Conservation (phyloP, 2,113 vertebrate species). For the Hippocampus zosterae region DNA sequence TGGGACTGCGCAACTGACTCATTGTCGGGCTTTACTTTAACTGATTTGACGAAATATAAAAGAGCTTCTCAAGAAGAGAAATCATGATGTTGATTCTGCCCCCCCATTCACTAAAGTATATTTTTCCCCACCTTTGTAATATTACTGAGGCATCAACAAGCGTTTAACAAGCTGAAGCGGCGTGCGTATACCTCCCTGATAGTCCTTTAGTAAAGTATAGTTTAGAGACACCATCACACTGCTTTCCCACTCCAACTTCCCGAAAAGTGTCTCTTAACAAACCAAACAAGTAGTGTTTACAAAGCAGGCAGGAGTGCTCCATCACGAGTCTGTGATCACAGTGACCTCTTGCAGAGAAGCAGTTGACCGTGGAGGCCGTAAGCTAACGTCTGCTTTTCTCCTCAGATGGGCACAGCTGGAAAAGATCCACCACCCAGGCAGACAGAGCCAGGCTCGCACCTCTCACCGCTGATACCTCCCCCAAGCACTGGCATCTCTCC, state of each 20-base stretch:
- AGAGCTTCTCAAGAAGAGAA: too few relatives aligned
- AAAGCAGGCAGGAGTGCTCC: neutral
- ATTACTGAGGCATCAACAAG: neutral
- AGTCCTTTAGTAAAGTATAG: too few relatives aligned
- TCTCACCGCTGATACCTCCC: conserved; percentile 20
- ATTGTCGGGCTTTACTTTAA: conserved; percentile 57
- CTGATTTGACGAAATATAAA: too few relatives aligned
- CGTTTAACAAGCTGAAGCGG: neutral
- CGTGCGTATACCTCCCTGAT: too few relatives aligned
- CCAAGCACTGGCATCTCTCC: conserved; percentile 3
- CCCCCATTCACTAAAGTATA: neutral
- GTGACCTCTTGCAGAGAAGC: conserved; percentile 43
- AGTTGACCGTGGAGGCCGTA: conserved; percentile 59
- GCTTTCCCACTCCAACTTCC: neutral
- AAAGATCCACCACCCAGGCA: conserved; percentile 37
- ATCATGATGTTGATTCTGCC: too few relatives aligned
- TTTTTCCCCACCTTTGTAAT: neutral
- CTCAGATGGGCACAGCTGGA: conserved; percentile 78
- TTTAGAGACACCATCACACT: neutral
- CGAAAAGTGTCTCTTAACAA: neutral
- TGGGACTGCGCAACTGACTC: conserved; percentile 52
- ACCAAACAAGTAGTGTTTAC: neutral
- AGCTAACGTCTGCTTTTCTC: conserved; percentile 79
- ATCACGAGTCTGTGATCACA: conserved; percentile 39
- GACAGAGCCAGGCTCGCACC: conserved; percentile 40